phyloP scores from a whole-genome alignment of 2,797 vertebrate species.

The Columba guinea region DNA sequence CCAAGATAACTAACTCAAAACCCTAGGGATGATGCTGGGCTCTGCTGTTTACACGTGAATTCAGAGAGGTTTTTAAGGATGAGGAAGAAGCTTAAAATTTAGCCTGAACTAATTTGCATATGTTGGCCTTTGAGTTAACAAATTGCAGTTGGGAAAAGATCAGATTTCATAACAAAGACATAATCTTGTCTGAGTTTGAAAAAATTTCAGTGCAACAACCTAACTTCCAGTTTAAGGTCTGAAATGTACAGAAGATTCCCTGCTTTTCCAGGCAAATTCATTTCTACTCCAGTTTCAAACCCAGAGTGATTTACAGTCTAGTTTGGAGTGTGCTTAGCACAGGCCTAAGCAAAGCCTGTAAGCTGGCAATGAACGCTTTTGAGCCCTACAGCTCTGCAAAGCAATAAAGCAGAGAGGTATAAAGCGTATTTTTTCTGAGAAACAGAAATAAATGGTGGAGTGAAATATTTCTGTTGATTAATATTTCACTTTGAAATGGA shows the following conservation, averaged over 20 bases:
- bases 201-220: not conserved
- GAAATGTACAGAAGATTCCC: not conserved
- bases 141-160: not conserved
- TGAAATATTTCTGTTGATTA: slow-evolving; percentile 49
- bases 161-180: not conserved
- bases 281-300: not conserved
- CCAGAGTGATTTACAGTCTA: not conserved
- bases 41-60: not conserved
- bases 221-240: not conserved
- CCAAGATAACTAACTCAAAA: not conserved
- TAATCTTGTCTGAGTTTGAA: not conserved
- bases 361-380: not conserved
- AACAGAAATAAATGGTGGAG: slow-evolving; percentile 17
- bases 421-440: not conserved
- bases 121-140: not conserved
- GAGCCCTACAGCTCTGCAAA: not conserved
- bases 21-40: not conserved
- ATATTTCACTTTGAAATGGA: slow-evolving; percentile 60
- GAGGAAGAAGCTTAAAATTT: not conserved
- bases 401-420: not conserved
- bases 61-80: not conserved
- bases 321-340: not conserved
- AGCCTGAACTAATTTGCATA: not conserved
- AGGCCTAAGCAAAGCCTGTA: not conserved
- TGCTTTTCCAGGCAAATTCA: not conserved